Conservation (phyloP, 2,888 invertebrate species). For the Tanypteryx hageni region DNA sequence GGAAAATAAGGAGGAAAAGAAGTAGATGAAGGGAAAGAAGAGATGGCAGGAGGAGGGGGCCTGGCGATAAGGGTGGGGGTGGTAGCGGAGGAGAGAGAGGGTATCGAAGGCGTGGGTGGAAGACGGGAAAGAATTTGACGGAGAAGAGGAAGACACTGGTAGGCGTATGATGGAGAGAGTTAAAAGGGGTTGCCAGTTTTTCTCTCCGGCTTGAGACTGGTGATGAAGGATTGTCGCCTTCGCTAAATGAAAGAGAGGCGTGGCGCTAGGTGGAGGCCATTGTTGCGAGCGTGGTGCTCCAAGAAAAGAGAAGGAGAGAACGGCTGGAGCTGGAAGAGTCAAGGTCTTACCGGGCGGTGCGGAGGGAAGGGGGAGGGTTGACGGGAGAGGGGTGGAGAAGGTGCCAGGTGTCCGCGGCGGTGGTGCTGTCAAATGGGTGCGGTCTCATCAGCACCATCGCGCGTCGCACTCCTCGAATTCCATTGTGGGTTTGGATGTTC, state of each 20-base stretch:
- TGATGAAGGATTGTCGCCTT: neutral
- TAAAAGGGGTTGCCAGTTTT: neutral
- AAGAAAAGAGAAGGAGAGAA: neutral
- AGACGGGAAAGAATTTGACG: neutral
- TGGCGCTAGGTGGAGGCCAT: neutral
- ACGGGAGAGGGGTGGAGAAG: neutral
- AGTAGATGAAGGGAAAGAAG: neutral
- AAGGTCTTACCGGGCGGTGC: neutral
- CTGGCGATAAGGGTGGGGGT: too few species aligned
- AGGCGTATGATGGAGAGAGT: too few species aligned
- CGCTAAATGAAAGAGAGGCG: neutral
- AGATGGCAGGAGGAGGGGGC: neutral
- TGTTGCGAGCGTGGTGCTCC: too few species aligned
- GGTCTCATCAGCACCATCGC: slow-evolving; percentile 27
- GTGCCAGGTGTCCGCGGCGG: slow-evolving; percentile 9
- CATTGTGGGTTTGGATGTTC: neutral
- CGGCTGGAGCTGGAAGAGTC: neutral
- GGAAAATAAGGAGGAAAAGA: neutral
- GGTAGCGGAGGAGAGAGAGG: neutral
- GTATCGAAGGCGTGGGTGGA: neutral
- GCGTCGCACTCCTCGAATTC: neutral
- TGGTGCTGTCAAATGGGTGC: slow-evolving; percentile 18
- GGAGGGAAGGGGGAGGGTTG: too few species aligned
- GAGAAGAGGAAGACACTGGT: too few species aligned
- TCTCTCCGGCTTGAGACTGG: neutral